Percentiles rank a stretch among this genome's conserved stretches.
These are phyloP conservation scores for Branchellion lobata DNA, from an alignment of 2,888 invertebrate species.

Conservation along the genomic window DNA sequence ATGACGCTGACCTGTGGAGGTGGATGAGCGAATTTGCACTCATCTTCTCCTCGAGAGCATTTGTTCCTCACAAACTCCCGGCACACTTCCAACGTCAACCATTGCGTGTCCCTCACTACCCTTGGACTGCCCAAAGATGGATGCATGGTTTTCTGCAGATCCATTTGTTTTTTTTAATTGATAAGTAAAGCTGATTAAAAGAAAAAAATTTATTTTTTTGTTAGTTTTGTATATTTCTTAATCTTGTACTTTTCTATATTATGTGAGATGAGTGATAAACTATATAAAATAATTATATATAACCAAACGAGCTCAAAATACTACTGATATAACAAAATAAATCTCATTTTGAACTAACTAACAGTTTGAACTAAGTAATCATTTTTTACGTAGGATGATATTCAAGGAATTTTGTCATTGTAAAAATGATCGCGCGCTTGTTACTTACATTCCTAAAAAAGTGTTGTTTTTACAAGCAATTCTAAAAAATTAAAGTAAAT, in stretches of 20 bases:
- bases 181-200: neutral
- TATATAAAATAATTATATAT: too few species aligned
- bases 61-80: conserved; percentile 97
- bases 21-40: conserved; percentile 99
- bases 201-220: neutral
- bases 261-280: neutral
- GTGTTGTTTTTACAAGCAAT: neutral
- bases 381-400: conserved; percentile 15
- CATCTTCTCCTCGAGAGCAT: conserved; percentile 94
- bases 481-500: neutral
- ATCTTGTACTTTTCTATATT: neutral
- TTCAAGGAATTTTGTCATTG: conserved; percentile 3
- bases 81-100: conserved; percentile 91
- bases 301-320: too few species aligned
- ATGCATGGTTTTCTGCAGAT: neutral
- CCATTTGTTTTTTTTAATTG: too few species aligned
- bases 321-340: too few species aligned
- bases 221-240: neutral
- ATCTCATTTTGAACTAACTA: neutral
- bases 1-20: conserved; percentile 70
- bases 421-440: conserved; percentile 1
- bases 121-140: conserved; percentile 28
- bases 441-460: neutral
- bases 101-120: conserved; percentile 80
- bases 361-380: neutral